Conservation (phyloP, 2,113 vertebrate genomes). For the Sturnira hondurensis region DNA sequence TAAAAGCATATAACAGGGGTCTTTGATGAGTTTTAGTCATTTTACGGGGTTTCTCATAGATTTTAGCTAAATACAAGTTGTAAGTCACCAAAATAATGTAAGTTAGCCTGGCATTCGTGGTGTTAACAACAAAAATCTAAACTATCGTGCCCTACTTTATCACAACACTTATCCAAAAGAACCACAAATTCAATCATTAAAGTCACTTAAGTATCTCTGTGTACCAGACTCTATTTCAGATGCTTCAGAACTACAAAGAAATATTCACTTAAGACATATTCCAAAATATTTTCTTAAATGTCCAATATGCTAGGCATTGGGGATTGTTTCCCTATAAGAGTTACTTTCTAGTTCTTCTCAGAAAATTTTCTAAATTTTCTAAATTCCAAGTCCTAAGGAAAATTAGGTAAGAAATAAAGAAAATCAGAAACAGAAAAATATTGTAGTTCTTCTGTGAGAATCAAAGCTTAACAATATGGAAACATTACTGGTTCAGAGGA, state of each 20-base stretch:
- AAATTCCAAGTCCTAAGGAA: not conserved
- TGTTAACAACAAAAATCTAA: conserved; percentile 11
- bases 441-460: not conserved
- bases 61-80: not conserved
- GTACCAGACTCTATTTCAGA: not conserved
- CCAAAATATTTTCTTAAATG: not conserved
- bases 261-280: not conserved
- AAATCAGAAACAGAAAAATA: not conserved
- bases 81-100: not conserved
- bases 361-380: not conserved
- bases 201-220: not conserved
- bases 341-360: not conserved
- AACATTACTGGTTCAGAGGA: not conserved
- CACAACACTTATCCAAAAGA: not conserved
- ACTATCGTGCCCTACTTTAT: not conserved
- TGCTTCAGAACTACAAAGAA: not conserved
- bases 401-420: not conserved
- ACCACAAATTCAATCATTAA: not conserved
- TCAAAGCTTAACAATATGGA: not conserved
- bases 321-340: not conserved
- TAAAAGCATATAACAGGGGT: not conserved
- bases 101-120: not conserved
- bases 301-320: not conserved
- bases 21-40: not conserved
- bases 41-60: not conserved